A percentile compares a stretch with the other conserved stretches of the same genome.
These are phyloP conservation scores for Hiodon tergisus DNA, from an alignment of 2,113 vertebrate species.

Conservation along the genomic window DNA sequence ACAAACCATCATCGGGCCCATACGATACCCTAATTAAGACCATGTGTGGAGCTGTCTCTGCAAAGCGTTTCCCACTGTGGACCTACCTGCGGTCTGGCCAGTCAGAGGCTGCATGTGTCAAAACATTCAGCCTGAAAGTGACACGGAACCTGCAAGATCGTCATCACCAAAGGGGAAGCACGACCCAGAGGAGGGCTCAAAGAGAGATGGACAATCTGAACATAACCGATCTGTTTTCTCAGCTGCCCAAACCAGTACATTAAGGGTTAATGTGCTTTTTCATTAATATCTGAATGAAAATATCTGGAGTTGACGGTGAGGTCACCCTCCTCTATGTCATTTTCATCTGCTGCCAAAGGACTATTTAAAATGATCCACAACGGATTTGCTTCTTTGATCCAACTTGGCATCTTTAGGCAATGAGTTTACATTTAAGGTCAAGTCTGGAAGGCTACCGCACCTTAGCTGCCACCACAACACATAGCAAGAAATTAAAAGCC, in stretches of 20 bases:
- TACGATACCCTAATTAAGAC: conserved; percentile 81
- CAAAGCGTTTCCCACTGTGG: conserved; percentile 59
- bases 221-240: not conserved
- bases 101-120: conserved; percentile 59
- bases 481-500: conserved; percentile 14
- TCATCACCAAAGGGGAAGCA: conserved; percentile 13
- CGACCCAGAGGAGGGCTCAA: conserved; percentile 1
- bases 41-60: conserved; percentile 73
- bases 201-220: not conserved
- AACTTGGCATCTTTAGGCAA: conserved; percentile 60
- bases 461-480: conserved; percentile 32
- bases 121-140: conserved; percentile 68
- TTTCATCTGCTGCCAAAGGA: not conserved
- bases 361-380: conserved; percentile 31
- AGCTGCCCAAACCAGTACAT: conserved; percentile 15
- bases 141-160: conserved; percentile 46
- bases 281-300: conserved; percentile 56
- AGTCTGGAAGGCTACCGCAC: conserved; percentile 40
- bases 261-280: conserved; percentile 41
- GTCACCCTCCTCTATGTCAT: conserved; percentile 39
- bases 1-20: conserved; percentile 71
- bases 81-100: conserved; percentile 30
- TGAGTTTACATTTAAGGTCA: conserved; percentile 62
- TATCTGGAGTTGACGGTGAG: conserved; percentile 45
- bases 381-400: conserved; percentile 46